Percentiles rank a stretch among this genome's conserved stretches.
Conservation (phyloP, 1,140 invertebrate genomes). For the Prorops nasuta region DNA sequence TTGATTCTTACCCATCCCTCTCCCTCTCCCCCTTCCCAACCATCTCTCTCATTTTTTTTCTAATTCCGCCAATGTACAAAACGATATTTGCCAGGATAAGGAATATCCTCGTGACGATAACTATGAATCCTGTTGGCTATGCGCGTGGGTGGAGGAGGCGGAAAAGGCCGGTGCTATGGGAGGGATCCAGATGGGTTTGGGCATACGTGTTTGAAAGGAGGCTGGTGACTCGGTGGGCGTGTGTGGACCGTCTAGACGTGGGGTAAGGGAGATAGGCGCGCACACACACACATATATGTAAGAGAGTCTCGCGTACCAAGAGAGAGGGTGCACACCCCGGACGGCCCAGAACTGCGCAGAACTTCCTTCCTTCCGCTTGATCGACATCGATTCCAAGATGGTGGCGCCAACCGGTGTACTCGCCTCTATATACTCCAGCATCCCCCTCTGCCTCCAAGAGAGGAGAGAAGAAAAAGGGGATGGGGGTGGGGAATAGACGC, state of each 20-base stretch:
- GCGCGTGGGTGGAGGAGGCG: neutral
- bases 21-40: constrained; percentile 2
- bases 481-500: constrained; percentile 1
- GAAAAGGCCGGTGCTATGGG: too few relatives aligned
- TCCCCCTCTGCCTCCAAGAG: neutral
- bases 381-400: constrained; percentile 51
- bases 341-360: constrained; percentile 41
- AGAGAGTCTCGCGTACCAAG: constrained; percentile 4
- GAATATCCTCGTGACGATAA: neutral
- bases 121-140: neutral
- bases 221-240: neutral
- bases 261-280: constrained; percentile 10
- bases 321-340: constrained; percentile 5
- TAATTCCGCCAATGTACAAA: constrained; percentile 15
- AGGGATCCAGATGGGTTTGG: neutral
- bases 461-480: neutral
- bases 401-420: constrained; percentile 27
- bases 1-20: constrained; percentile 4
- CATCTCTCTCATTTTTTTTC: constrained; percentile 4
- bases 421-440: constrained; percentile 15
- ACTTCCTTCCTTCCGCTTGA: constrained; percentile 46
- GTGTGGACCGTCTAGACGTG: neutral
- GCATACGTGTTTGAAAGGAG: neutral
- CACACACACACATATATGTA: constrained; percentile 18
- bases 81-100: constrained; percentile 19